Evolutionary conservation across 2,888 invertebrate genomes (phyloP), one percentile per base, ranked within the genome.

Genomic region (Epistrophe grossulariae): DNA sequence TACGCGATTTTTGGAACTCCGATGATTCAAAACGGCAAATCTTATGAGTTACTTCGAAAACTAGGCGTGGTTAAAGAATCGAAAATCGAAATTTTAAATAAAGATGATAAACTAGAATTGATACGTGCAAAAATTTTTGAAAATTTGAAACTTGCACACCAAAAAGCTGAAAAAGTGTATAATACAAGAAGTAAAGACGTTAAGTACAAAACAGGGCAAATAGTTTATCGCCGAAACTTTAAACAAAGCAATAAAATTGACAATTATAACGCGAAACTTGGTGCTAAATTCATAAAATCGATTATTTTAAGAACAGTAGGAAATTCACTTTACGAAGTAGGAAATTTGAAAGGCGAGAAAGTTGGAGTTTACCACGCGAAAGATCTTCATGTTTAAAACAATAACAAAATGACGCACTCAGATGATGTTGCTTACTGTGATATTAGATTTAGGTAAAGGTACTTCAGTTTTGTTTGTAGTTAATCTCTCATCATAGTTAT

Each of bases 1-100:
- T 60, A 55, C 31, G 88, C 71, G n/a, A 0, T 87, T 7, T 88
- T 87, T 55, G 88, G 68, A 70, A 68, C 50, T 2, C 66, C 43
- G 1, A 68, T 68, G 66, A 13, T 48, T 2, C 66, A 48, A 10
- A 8, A 48, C 13, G 66, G n/a, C 6, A 31, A 48, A 19, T 13
- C 48, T 2, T 66, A 48, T 15, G n/a, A 66, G 7, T 11, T 45
- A 2, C 28, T 66, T 3, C 7, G 48, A 0, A 45, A 17, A 4
- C 9, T 50, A 8, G 66, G 35, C 11, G 35, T 1, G 0, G 35
- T 68, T n/a, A 68, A 68, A 50, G 31, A 35, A 17, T 59, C 8
- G 13, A 48, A 48, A 31, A 17, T 59, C 4, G 48, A 48, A 31
- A 31, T 66, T 11, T 7, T 50, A 9, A 24, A 48, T 7, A 55